phyloP scores from a whole-genome alignment of 64 coral and sea anemone genomes.

The Montipora capricornis region DNA sequence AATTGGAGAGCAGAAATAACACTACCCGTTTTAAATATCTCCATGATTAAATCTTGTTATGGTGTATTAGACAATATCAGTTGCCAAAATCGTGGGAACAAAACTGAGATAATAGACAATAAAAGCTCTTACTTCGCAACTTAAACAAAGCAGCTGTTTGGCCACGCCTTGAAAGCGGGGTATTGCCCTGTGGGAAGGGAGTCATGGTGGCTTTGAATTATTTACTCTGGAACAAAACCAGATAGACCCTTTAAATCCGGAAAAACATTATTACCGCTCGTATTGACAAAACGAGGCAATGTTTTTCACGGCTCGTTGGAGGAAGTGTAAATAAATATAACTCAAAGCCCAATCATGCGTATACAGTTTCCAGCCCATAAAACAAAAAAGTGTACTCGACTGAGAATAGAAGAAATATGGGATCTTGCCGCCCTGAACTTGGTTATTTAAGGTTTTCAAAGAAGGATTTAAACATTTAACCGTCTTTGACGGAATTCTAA shows the following conservation, averaged over 20 bases:
- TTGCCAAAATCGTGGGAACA: conserved; percentile 3
- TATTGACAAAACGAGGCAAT: conserved; percentile 19
- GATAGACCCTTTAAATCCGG: background rate
- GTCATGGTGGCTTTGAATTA: background rate
- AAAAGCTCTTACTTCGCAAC: background rate
- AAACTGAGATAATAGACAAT: conserved; percentile 1
- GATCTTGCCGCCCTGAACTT: too few relatives aligned
- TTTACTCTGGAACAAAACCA: conserved; percentile 37
- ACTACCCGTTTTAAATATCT: conserved; percentile 24
- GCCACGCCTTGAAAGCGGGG: background rate
- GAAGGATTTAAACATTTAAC: too few relatives aligned
- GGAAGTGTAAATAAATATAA: background rate
- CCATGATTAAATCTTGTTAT: background rate
- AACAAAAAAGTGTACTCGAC: background rate
- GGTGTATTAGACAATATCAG: background rate
- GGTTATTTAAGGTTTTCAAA: too few relatives aligned
- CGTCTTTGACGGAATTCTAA: too few relatives aligned
- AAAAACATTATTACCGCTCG: conserved; percentile 5
- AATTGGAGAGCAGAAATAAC: background rate
- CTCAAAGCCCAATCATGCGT: background rate
- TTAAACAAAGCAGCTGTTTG: background rate
- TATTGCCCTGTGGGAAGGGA: background rate
- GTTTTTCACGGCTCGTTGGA: background rate
- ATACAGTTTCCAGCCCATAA: background rate
- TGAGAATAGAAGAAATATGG: background rate